Percentiles rank a stretch among this genome's conserved stretches.
Evolutionary conservation across 2,113 vertebrate genomes (phyloP).

Genomic region (Geococcyx californianus): DNA sequence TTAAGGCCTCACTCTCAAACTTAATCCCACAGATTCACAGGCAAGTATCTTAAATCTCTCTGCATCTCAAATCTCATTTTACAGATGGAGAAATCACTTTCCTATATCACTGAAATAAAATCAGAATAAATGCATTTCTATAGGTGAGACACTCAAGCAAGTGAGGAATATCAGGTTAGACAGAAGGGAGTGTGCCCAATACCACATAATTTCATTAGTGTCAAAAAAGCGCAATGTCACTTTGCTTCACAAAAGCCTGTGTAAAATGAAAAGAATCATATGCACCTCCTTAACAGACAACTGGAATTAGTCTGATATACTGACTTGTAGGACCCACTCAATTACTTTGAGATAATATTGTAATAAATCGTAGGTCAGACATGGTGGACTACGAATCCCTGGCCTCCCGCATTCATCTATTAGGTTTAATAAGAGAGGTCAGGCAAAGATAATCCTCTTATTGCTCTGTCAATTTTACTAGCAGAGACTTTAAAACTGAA

Average conservation of each 20-base stretch:
- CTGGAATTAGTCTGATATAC: neutral
- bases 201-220: neutral
- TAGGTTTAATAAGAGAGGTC: neutral
- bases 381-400: neutral
- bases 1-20: neutral
- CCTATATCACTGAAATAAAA: neutral
- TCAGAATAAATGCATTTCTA: neutral
- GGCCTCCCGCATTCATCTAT: neutral
- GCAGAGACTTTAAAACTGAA: neutral
- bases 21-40: neutral
- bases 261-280: neutral
- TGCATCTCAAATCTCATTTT: neutral
- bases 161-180: neutral
- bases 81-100: neutral
- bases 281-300: neutral
- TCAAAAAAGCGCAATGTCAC: neutral
- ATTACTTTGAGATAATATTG: neutral
- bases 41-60: neutral
- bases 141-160: neutral
- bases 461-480: neutral
- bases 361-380: slow-evolving; percentile 23
- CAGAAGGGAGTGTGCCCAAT: neutral
- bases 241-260: neutral
- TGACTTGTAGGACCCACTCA: neutral
- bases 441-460: slow-evolving; percentile 31